Evolutionary conservation across 2,888 invertebrate genomes (phyloP).

Genomic region (Apamea anceps): DNA sequence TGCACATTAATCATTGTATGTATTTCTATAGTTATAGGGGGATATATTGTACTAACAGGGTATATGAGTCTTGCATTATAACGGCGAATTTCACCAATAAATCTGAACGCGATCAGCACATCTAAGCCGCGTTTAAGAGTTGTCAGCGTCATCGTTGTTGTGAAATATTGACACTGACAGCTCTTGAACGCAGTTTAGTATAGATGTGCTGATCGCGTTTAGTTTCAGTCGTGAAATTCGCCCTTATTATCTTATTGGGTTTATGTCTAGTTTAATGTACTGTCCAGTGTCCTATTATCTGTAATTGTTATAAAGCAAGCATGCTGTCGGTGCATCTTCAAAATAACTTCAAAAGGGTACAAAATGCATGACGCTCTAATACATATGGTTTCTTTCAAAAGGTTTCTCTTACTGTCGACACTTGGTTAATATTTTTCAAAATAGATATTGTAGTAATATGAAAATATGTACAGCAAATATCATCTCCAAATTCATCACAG

Average conservation of each 20-base stretch:
- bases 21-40: not conserved
- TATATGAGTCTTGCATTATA: not conserved
- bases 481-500: not conserved
- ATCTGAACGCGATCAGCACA: not conserved
- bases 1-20: conserved; percentile 31
- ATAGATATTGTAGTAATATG: not conserved
- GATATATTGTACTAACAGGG: conserved; percentile 18
- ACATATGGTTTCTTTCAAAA: not conserved
- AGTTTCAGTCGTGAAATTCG: not conserved
- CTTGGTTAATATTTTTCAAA: not conserved
- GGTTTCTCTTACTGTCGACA: not conserved
- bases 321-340: conserved; percentile 16
- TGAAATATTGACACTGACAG: not conserved
- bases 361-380: conserved; percentile 27
- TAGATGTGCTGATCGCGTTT: not conserved
- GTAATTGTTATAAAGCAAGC: not conserved
- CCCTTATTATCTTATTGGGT: not conserved
- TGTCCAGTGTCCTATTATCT: not conserved
- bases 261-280: not conserved
- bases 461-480: not conserved
- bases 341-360: not conserved
- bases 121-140: not conserved
- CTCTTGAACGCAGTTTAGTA: not conserved
- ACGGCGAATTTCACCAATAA: not conserved
- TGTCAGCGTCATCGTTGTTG: not conserved